Base-by-base conservation (phyloP, 2,113 vertebrate genomes). In the Nothoprocta perdicaria region DNA sequence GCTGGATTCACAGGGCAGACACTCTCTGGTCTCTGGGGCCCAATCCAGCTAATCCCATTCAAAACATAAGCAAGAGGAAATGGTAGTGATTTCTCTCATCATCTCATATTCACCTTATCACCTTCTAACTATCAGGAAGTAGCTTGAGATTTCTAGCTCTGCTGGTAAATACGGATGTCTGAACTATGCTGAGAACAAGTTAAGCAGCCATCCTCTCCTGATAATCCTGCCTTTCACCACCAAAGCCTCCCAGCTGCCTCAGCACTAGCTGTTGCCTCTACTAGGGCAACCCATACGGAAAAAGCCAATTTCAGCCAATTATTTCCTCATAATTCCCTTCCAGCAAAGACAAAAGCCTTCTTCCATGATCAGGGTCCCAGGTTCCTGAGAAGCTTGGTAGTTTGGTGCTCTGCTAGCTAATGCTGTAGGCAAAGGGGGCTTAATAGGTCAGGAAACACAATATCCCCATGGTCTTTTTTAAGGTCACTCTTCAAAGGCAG, bases 381-480 rank as follows among this genome's bases (percentile, higher is more conserved):
- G 27, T 84, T 78, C 41, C 33, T 84, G 43, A 31, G 67, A 82
- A 91, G 55, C 16, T 1, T 10, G 21, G 10, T 68, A 10, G 23
- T 80, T 73, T 61, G 65, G 27, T 41, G 33, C 23, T 31, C 24
- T 73, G 40, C 10, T 38, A 63, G 7, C 9, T 23, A 58, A 52
- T 61, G 33, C 29, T 3, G 4, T 35, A 10, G 35, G 29, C 79
- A 77, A 80, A 72, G 58, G 12, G 65, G 16, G 74, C 43, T 45
- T 40, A 74, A 84, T 67, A 78, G 50, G 43, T 40, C 55, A 86
- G 29, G 19, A 80, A 82, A 77, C 19, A 62, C 43, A 88, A 57
- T 82, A 61, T 69, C 82, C 60, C 82, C 12, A 66, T 14, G n/a
- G 50, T 46, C 45, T 71, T 87, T 84, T 43, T 57, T 81, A 82